Conservation (phyloP, 1,140 invertebrate species). For the Pachypeltis micranthus region DNA sequence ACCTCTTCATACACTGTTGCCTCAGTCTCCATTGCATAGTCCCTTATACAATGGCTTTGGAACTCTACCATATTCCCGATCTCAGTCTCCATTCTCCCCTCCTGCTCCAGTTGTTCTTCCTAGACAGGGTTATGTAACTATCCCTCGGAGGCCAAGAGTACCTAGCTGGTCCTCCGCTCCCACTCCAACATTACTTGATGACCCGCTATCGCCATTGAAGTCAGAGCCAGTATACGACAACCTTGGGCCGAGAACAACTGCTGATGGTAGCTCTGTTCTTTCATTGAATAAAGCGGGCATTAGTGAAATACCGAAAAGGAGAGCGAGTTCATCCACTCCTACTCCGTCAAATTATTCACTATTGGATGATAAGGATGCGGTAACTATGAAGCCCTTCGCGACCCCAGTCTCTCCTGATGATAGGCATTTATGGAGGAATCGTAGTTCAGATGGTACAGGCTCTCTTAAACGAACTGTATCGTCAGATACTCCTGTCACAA, state of each 20-base stretch:
- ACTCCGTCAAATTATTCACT: slow-evolving; percentile 32
- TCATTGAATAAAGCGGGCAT: slow-evolving; percentile 52
- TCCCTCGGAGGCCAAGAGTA: slow-evolving; percentile 64
- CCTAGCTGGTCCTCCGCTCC: slow-evolving; percentile 63
- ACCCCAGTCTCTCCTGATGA: slow-evolving; percentile 17
- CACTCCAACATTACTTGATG: slow-evolving; percentile 35
- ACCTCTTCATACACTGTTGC: slow-evolving; percentile 31
- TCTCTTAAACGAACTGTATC: slow-evolving; percentile 15
- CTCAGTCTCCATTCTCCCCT: slow-evolving; percentile 53
- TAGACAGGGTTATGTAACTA: slow-evolving; percentile 67
- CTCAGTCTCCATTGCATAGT: slow-evolving; percentile 39
- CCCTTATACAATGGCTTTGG: slow-evolving; percentile 42
- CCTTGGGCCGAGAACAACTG: slow-evolving; percentile 67
- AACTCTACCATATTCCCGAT: slow-evolving; percentile 57
- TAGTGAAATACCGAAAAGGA: slow-evolving; percentile 33
- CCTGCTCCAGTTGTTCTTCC: slow-evolving; percentile 47
- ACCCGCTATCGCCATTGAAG: slow-evolving; percentile 29
- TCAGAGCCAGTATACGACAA: slow-evolving; percentile 74
- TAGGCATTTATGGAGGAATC: background rate
- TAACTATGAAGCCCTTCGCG: slow-evolving; percentile 18
- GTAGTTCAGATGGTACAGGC: background rate
- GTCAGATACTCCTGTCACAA: slow-evolving; percentile 12
- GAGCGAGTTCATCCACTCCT: slow-evolving; percentile 42
- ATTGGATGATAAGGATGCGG: slow-evolving; percentile 49
- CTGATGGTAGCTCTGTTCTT: slow-evolving; percentile 65